Conservation (phyloP, 2,797 vertebrate genomes). For the Anomalospiza imberbis region DNA sequence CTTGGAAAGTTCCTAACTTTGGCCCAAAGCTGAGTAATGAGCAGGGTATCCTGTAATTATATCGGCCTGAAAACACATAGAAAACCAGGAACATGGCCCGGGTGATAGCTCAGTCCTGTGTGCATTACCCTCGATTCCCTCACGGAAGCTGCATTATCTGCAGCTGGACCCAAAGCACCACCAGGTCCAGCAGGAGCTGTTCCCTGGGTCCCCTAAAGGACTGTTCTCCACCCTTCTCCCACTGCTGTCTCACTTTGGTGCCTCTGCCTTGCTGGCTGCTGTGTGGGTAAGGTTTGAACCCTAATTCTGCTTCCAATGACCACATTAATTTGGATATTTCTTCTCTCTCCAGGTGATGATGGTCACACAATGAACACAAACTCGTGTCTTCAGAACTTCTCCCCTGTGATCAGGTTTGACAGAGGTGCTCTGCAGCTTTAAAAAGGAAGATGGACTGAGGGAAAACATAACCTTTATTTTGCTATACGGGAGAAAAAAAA, state of each 20-base stretch:
- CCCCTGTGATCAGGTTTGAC: background rate
- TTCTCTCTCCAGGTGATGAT: background rate
- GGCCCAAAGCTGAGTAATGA: background rate
- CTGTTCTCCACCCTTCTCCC: background rate
- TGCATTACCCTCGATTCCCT: background rate
- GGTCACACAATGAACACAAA: background rate
- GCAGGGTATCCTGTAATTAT: background rate
- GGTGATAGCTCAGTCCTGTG: too few relatives aligned
- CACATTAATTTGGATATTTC: background rate
- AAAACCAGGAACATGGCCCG: rapidly evolving
- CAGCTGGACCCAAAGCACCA: background rate
- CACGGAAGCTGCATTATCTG: background rate
- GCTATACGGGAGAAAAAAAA: background rate
- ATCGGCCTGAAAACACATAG: rapidly evolving
- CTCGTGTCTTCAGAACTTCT: background rate
- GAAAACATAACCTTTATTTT: background rate
- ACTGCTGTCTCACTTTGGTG: background rate
- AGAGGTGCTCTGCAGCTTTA: background rate
- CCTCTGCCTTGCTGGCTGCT: background rate
- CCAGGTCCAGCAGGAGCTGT: background rate
- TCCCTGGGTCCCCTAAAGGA: background rate
- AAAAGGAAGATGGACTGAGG: background rate
- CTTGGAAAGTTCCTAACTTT: background rate
- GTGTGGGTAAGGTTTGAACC: background rate
- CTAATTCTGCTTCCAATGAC: background rate